Evolutionary conservation across 2,113 vertebrate genomes (phyloP).

Genomic region (Varanus komodoensis): DNA sequence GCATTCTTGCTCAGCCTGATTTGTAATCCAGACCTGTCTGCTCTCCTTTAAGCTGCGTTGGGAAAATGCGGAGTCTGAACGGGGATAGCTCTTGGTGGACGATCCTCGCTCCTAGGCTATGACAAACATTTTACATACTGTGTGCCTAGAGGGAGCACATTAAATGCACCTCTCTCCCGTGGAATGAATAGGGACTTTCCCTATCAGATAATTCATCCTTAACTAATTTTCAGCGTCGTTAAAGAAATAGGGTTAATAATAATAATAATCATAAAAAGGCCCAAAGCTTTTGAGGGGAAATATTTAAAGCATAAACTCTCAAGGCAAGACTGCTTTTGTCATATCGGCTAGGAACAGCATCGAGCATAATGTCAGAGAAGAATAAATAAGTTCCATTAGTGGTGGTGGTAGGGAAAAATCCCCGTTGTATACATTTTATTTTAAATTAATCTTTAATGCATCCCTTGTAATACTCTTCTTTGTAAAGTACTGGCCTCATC

Average conservation of each 20-base stretch:
- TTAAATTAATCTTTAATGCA: conserved; percentile 49
- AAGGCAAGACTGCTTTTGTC: conserved; percentile 35
- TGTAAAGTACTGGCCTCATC: conserved; percentile 30
- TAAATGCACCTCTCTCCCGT: conserved; percentile 44
- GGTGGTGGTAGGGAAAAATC: conserved; percentile 9
- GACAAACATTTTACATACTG: conserved; percentile 33
- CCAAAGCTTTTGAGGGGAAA: conserved; percentile 35
- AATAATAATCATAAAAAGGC: conserved; percentile 28
- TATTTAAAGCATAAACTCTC: conserved; percentile 33
- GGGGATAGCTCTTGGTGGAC: background rate
- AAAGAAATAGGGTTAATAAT: conserved; percentile 34
- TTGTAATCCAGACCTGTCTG: conserved; percentile 5
- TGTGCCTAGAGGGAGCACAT: conserved; percentile 1
- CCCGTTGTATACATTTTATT: conserved; percentile 40
- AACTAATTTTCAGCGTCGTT: conserved; percentile 48
- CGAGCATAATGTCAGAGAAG: background rate
- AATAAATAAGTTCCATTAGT: conserved; percentile 43
- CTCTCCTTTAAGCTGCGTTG: background rate
- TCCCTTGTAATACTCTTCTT: conserved; percentile 26
- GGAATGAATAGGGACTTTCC: conserved; percentile 28
- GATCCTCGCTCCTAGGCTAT: background rate
- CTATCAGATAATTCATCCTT: conserved; percentile 46
- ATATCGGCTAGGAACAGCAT: conserved; percentile 26
- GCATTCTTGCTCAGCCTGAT: background rate
- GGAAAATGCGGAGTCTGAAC: background rate